These are phyloP conservation scores for Poeciliopsis turrubarensis DNA, from an alignment of 2,113 vertebrate genomes.

Conservation along the genomic window DNA sequence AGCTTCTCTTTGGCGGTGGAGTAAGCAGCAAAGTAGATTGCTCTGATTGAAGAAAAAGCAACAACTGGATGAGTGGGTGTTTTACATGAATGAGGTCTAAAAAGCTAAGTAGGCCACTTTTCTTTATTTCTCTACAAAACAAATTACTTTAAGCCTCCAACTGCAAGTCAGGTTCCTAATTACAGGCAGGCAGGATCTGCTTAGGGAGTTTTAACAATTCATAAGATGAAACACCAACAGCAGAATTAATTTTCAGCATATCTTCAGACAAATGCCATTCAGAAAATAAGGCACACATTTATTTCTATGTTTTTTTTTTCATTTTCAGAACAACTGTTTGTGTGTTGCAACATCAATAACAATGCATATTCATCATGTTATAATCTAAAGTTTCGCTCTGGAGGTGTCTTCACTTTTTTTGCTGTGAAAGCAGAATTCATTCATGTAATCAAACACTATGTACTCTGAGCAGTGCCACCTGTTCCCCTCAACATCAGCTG, in stretches of 20 bases:
- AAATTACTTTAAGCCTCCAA: constrained; percentile 23
- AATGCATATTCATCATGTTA: constrained; percentile 19
- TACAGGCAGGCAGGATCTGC: constrained; percentile 18
- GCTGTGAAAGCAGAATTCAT: constrained; percentile 2
- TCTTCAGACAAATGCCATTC: constrained; percentile 11
- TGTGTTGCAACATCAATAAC: constrained; percentile 1
- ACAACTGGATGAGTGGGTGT: neutral
- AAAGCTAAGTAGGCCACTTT: neutral
- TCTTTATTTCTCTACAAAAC: neutral
- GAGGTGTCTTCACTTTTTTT: constrained; percentile 1
- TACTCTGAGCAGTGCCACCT: constrained; percentile 38
- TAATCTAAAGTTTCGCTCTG: constrained; percentile 7
- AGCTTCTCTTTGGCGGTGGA: constrained; percentile 94
- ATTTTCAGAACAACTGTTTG: neutral
- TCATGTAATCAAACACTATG: constrained; percentile 60
- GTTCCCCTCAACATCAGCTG: constrained; percentile 12
- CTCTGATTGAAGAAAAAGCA: constrained; percentile 75
- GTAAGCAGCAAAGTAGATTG: constrained; percentile 98
- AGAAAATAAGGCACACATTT: neutral
- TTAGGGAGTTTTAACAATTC: constrained; percentile 34
- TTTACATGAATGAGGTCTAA: neutral
- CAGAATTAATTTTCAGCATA: constrained; percentile 5
- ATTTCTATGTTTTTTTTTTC: too few species aligned
- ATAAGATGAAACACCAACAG: constrained; percentile 11
- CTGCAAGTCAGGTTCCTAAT: constrained; percentile 12